Conservation (phyloP, 2,113 vertebrate genomes). For the Menidia beryllina region DNA sequence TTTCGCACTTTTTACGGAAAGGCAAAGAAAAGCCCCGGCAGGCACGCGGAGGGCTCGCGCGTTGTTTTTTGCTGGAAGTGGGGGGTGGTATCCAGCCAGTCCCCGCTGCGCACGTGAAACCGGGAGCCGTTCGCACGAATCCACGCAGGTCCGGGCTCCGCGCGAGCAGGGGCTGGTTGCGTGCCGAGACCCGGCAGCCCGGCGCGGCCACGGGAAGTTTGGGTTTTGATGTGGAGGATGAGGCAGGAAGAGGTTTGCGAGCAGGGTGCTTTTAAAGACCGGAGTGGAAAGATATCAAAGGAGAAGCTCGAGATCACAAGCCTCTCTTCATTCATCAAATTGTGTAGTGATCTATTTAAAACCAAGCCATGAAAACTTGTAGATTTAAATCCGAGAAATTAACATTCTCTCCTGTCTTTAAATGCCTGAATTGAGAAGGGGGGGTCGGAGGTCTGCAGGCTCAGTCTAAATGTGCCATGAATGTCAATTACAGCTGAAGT, state of each 20-base stretch:
- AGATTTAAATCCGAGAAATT: not conserved
- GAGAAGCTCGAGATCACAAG: not conserved
- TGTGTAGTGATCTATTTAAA: not conserved
- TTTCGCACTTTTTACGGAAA: not conserved
- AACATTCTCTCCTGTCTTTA: too few species aligned
- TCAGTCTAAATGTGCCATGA: constrained; percentile 42
- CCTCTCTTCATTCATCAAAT: not conserved
- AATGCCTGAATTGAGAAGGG: not conserved
- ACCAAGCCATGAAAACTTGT: not conserved
- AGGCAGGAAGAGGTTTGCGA: constrained; percentile 2
- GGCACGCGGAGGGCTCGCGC: not conserved
- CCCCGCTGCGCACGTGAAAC: constrained; percentile 10
- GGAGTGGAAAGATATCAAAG: not conserved
- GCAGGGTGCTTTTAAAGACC: constrained; percentile 1
- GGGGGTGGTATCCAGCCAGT: constrained; percentile 53
- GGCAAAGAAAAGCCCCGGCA: not conserved
- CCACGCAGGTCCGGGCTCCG: constrained; percentile 34
- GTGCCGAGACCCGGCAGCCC: not conserved
- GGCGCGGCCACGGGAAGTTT: constrained; percentile 53
- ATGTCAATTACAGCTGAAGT: constrained; percentile 50
- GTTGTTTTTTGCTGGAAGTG: constrained; percentile 5
- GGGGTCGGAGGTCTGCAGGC: constrained; percentile 21
- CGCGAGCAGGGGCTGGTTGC: constrained; percentile 53
- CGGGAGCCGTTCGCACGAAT: constrained; percentile 27
- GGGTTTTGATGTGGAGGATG: constrained; percentile 12